phyloP scores from a whole-genome alignment of 2,113 vertebrate species.

The Heloderma charlesbogerti region DNA sequence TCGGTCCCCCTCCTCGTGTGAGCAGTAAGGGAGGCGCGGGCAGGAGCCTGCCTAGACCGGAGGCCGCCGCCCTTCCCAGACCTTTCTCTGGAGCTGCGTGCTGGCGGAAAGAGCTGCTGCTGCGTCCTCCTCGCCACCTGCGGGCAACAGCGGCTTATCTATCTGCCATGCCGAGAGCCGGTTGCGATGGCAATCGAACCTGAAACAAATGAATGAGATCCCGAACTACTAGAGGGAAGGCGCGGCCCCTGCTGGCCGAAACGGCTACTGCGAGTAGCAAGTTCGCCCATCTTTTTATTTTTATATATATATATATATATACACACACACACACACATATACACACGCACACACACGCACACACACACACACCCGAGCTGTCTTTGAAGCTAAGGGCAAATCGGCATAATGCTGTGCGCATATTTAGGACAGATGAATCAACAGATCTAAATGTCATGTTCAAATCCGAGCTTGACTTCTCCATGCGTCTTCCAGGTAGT shows the following conservation, averaged over 20 bases:
- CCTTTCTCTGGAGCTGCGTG: not conserved
- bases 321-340: no score
- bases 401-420: no score
- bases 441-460: no score
- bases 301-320: no score
- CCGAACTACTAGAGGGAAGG: not conserved
- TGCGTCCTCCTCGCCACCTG: not conserved
- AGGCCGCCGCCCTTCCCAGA: not conserved
- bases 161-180: not conserved
- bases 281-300: no score
- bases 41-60: no score
- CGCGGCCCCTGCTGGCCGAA: conserved; percentile 6
- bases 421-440: no score
- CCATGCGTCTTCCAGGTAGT: no score
- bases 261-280: not conserved
- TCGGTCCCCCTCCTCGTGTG: not conserved
- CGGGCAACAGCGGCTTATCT: not conserved
- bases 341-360: no score
- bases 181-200: conserved; percentile 25
- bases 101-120: not conserved
- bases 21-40: not conserved
- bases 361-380: no score
- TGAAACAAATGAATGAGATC: not conserved
- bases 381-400: no score
- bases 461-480: no score